phyloP scores from a whole-genome alignment of 1,140 invertebrate species.

The Chironomus tepperi region DNA sequence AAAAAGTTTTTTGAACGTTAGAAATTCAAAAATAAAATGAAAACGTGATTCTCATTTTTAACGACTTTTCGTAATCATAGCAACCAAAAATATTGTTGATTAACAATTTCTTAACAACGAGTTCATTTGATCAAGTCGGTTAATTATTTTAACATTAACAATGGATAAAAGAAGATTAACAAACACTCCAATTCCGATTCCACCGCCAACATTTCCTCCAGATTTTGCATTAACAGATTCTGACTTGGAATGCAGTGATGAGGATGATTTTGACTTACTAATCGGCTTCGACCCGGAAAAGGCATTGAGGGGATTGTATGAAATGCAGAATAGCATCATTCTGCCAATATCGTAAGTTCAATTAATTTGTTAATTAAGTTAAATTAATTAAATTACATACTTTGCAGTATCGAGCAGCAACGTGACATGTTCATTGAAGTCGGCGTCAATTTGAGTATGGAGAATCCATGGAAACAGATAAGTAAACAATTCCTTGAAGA shows the following conservation, averaged over 20 bases:
- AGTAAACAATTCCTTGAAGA: constrained; percentile 53
- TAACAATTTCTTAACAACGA: background rate
- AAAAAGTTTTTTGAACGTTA: too few species aligned
- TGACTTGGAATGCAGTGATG: background rate
- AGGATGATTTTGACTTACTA: background rate
- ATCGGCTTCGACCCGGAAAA: background rate
- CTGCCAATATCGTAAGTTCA: background rate
- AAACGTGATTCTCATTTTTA: background rate
- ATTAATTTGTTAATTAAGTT: background rate
- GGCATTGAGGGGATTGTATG: background rate
- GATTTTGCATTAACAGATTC: background rate
- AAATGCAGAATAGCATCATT: background rate
- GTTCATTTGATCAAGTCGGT: too few species aligned
- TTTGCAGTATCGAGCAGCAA: constrained; percentile 32
- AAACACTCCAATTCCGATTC: background rate
- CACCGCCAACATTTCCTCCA: background rate
- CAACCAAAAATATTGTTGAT: background rate
- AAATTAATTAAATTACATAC: background rate
- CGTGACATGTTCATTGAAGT: constrained; percentile 43
- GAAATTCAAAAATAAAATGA: background rate
- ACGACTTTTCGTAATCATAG: background rate
- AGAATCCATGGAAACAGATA: constrained; percentile 62
- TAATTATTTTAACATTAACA: background rate
- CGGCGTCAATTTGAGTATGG: constrained; percentile 52
- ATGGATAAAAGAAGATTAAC: background rate